Percentiles rank a stretch among this genome's conserved stretches.
Evolutionary conservation across 1,140 invertebrate species (phyloP).

Genomic region (Pantala flavescens): DNA sequence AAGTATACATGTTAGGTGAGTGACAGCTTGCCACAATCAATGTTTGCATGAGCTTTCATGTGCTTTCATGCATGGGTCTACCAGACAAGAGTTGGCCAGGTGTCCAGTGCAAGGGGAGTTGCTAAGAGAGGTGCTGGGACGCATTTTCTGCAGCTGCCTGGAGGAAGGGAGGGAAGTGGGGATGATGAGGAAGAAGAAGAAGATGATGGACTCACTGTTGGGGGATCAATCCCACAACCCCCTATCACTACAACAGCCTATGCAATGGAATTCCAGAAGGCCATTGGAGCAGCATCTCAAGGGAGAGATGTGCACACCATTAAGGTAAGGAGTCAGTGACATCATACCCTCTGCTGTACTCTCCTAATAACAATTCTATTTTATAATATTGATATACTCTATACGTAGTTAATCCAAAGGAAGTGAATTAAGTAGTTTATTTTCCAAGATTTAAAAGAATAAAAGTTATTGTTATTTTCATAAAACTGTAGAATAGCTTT

Average conservation of each 20-base stretch:
- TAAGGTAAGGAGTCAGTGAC: constrained; percentile 33
- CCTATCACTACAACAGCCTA: constrained; percentile 49
- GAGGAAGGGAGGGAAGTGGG: neutral
- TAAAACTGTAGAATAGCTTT: too few species aligned
- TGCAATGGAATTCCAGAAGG: constrained; percentile 51
- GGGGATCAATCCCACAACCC: constrained; percentile 25
- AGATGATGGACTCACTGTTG: neutral
- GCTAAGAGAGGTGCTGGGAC: neutral
- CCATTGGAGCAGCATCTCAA: constrained; percentile 48
- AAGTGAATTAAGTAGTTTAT: too few species aligned
- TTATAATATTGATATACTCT: too few species aligned
- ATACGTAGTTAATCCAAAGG: too few species aligned
- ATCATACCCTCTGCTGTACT: too few species aligned
- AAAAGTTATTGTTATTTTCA: too few species aligned
- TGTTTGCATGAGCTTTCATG: constrained; percentile 1
- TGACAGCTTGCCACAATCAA: too few species aligned
- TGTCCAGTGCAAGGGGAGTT: neutral
- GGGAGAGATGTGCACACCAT: constrained; percentile 50
- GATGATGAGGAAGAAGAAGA: neutral
- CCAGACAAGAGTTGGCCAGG: neutral
- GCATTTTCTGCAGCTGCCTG: neutral
- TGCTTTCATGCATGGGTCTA: constrained; percentile 4
- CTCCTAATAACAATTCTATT: too few species aligned
- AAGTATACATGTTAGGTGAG: too few species aligned
- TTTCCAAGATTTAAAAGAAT: too few species aligned